A percentile compares a stretch with the other conserved stretches of the same genome.
phyloP scores from a whole-genome alignment of 2,888 invertebrate species.

The Steromphala cineraria region DNA sequence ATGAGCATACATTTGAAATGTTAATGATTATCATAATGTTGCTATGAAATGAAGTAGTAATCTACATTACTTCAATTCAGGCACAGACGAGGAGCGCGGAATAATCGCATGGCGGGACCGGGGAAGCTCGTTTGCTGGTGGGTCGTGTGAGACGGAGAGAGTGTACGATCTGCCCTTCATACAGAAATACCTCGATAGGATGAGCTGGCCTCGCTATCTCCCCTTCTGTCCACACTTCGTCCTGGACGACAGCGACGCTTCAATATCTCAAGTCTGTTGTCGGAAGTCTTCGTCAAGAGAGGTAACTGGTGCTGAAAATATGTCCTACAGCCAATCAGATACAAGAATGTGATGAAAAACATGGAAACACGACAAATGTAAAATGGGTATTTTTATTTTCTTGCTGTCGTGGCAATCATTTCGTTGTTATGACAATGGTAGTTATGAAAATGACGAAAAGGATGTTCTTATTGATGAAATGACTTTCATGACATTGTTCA shows the following conservation, averaged over 20 bases:
- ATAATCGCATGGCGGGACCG: slow-evolving; percentile 84
- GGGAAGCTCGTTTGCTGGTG: slow-evolving; percentile 9
- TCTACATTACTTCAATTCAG: slow-evolving; percentile 76
- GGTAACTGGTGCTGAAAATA: too few relatives aligned
- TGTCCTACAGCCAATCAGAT: too few relatives aligned
- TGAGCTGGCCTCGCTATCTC: slow-evolving; percentile 43
- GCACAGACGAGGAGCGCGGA: slow-evolving; percentile 85
- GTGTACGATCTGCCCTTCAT: slow-evolving; percentile 67
- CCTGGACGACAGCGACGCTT: neutral
- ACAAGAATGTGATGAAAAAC: too few relatives aligned
- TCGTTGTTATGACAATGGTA: too few relatives aligned
- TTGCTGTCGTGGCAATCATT: too few relatives aligned
- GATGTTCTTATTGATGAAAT: too few relatives aligned
- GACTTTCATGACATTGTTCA: too few relatives aligned
- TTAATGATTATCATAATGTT: too few relatives aligned
- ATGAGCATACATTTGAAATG: too few relatives aligned
- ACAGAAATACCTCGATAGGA: slow-evolving; percentile 52
- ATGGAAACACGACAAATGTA: too few relatives aligned
- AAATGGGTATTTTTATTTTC: too few relatives aligned
- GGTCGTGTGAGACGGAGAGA: slow-evolving; percentile 56
- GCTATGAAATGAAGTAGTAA: neutral
- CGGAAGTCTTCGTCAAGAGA: neutral
- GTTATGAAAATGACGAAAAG: too few relatives aligned
- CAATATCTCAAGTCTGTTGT: neutral
- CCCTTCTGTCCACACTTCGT: slow-evolving; percentile 54